Conservation (phyloP, 2,797 vertebrate genomes). For the Nannoperca australis region DNA sequence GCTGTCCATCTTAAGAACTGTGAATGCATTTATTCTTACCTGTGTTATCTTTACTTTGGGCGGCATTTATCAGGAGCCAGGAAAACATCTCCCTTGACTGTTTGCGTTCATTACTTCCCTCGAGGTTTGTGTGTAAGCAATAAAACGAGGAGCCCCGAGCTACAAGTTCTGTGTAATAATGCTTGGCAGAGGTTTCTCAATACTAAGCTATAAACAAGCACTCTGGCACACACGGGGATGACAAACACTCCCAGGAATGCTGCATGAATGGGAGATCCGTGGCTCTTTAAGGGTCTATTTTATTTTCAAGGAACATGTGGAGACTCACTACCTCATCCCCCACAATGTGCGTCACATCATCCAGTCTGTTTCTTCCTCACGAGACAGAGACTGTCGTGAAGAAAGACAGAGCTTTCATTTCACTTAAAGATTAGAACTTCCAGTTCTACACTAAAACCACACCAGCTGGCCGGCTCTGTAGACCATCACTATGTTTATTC, state of each 20-base stretch:
- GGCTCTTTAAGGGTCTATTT: slow-evolving; percentile 54
- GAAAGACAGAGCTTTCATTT: slow-evolving; percentile 30
- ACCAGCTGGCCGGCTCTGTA: slow-evolving; percentile 40
- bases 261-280: slow-evolving; percentile 67
- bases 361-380: slow-evolving; percentile 48
- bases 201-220: slow-evolving; percentile 73
- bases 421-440: slow-evolving; percentile 45
- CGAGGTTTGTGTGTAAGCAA: slow-evolving; percentile 47
- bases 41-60: slow-evolving; percentile 50
- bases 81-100: slow-evolving; percentile 52
- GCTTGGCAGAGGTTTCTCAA: slow-evolving; percentile 53
- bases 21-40: slow-evolving; percentile 47
- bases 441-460: slow-evolving; percentile 47
- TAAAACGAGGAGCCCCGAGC: slow-evolving; percentile 52
- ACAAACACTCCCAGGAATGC: slow-evolving; percentile 74
- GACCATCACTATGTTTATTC: slow-evolving; percentile 53
- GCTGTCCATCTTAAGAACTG: slow-evolving; percentile 33
- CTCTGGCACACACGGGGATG: slow-evolving; percentile 57
- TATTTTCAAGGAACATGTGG: slow-evolving; percentile 58
- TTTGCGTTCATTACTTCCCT: slow-evolving; percentile 57
- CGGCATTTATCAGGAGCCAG: slow-evolving; percentile 43
- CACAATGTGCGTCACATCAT: slow-evolving; percentile 74
- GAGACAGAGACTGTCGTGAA: slow-evolving; percentile 38
- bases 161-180: slow-evolving; percentile 49
- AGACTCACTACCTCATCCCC: slow-evolving; percentile 60